phyloP scores from a whole-genome alignment of 2,797 vertebrate species.

The Florisuga fusca region DNA sequence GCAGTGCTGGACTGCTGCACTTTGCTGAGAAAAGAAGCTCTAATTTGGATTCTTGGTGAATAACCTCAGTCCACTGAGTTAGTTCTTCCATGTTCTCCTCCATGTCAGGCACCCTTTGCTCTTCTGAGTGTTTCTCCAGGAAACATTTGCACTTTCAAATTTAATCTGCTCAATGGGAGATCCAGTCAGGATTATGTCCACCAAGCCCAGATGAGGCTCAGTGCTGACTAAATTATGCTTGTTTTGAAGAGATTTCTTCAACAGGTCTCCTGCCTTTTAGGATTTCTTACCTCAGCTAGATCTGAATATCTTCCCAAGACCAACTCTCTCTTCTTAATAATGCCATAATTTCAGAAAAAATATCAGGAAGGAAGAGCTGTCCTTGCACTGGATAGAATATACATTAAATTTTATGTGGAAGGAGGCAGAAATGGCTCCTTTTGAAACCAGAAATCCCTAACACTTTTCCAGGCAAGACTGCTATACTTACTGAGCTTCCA shows the following conservation, averaged over 20 bases:
- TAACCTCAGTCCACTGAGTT: neutral
- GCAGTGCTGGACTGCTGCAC: neutral
- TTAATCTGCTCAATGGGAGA: neutral
- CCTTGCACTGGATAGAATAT: neutral
- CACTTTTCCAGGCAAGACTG: neutral
- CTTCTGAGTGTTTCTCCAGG: neutral
- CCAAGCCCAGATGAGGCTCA: too few relatives aligned
- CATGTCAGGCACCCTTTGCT: neutral
- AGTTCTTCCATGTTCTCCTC: neutral
- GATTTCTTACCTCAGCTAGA: neutral
- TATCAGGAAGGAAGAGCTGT: neutral
- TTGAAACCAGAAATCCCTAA: neutral
- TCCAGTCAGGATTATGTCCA: neutral
- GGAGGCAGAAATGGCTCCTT: neutral
- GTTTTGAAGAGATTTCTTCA: too few relatives aligned
- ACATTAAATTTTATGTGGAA: neutral
- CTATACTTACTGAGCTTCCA: neutral
- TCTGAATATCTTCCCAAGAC: neutral
- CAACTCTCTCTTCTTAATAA: neutral
- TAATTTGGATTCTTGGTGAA: neutral
- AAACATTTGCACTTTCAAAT: neutral
- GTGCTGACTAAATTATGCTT: too few relatives aligned
- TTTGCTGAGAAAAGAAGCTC: neutral
- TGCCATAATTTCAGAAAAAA: neutral
- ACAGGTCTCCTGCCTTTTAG: neutral